These are phyloP conservation scores for Agriopis marginaria DNA, from an alignment of 2,888 invertebrate genomes.

Conservation along the genomic window DNA sequence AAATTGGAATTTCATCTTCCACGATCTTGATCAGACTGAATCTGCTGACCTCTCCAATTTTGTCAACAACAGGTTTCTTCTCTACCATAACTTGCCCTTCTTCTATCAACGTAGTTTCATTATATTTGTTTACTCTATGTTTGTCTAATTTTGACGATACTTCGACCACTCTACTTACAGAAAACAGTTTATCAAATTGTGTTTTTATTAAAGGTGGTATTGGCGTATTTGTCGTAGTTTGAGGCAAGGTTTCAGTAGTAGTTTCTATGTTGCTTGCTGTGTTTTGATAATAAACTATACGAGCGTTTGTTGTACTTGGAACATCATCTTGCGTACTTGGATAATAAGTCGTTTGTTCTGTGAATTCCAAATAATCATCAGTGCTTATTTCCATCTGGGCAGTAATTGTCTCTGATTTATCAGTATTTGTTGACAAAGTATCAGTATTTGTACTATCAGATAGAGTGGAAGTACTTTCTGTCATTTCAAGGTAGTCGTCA, in stretches of 20 bases:
- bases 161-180: constrained; percentile 90
- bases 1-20: constrained; percentile 86
- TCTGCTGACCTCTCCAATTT: constrained; percentile 90
- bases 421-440: constrained; percentile 57
- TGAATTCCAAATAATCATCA: constrained; percentile 75
- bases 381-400: constrained; percentile 70
- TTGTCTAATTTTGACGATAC: constrained; percentile 89
- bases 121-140: constrained; percentile 85
- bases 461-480: constrained; percentile 60
- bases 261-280: constrained; percentile 45
- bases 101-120: constrained; percentile 82
- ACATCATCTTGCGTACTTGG: constrained; percentile 63
- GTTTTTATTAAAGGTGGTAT: constrained; percentile 75
- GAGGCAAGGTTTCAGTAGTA: constrained; percentile 51
- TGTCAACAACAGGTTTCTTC: constrained; percentile 87
- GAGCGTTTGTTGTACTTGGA: constrained; percentile 47
- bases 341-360: constrained; percentile 64
- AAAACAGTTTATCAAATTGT: constrained; percentile 87
- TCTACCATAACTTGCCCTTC: constrained; percentile 85
- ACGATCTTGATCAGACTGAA: constrained; percentile 89
- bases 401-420: constrained; percentile 65
- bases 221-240: constrained; percentile 55
- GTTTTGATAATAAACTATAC: constrained; percentile 54
- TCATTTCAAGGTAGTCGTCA: constrained; percentile 74
- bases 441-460: constrained; percentile 61